phyloP scores from a whole-genome alignment of 2,797 vertebrate species.

The Cossypha polioptera region DNA sequence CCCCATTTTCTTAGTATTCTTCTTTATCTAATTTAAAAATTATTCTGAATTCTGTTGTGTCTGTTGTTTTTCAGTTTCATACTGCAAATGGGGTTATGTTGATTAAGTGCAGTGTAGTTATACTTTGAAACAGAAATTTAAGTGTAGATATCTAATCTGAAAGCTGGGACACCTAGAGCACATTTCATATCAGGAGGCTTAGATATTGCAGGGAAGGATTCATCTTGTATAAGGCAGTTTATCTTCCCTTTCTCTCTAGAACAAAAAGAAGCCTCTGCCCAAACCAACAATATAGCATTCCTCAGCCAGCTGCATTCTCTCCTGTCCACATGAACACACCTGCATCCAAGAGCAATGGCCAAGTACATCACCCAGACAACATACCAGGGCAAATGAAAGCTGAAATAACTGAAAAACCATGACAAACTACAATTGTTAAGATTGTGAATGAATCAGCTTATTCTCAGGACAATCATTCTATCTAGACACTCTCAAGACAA shows the following conservation, averaged over 20 bases:
- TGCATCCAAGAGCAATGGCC: background rate
- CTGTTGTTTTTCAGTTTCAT: background rate
- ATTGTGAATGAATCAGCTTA: background rate
- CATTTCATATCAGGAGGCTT: accelerated
- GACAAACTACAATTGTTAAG: background rate
- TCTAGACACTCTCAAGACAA: background rate
- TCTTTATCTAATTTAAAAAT: background rate
- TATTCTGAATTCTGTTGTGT: background rate
- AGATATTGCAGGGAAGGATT: background rate
- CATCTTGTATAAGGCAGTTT: background rate
- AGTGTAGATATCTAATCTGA: background rate
- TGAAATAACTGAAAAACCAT: background rate
- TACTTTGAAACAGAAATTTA: background rate
- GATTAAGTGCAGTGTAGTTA: background rate
- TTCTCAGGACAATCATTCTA: background rate
- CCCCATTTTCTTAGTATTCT: background rate
- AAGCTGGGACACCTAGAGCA: background rate
- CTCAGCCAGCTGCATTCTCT: background rate
- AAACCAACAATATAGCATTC: background rate
- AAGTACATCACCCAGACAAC: background rate
- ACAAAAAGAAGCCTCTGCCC: background rate
- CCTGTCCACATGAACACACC: background rate
- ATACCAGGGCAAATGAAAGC: background rate
- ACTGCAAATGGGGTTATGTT: background rate
- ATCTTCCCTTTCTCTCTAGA: background rate